Conservation (phyloP, 2,888 invertebrate genomes). For the Trachelus stipa region DNA sequence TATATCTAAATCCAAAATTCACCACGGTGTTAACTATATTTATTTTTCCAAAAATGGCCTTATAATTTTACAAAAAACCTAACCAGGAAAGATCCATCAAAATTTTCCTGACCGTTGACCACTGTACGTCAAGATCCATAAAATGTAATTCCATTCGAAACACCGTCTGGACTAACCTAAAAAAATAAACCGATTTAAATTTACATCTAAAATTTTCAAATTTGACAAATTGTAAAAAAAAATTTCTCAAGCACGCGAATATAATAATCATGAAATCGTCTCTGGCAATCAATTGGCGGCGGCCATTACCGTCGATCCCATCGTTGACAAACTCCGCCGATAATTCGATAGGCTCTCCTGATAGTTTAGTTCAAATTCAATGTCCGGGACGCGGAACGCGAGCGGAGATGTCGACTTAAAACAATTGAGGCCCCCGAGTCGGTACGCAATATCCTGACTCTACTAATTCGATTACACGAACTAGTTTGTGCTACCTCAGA, state of each 20-base stretch:
- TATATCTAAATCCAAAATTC: neutral
- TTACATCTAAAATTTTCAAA: no score
- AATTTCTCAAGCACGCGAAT: no score
- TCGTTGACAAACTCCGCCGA: conserved; percentile 29
- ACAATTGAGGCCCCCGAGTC: conserved; percentile 60
- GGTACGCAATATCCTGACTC: conserved; percentile 66
- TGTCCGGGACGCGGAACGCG: conserved; percentile 51
- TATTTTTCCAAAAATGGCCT: neutral
- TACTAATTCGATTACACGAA: conserved; percentile 63
- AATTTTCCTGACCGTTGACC: no score
- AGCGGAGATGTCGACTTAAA: conserved; percentile 65
- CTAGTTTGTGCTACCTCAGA: conserved; percentile 49
- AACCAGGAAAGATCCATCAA: neutral
- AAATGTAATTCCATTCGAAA: no score
- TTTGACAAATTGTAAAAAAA: no score
- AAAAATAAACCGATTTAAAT: no score
- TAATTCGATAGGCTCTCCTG: conserved; percentile 57
- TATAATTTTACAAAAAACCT: neutral
- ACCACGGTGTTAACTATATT: neutral
- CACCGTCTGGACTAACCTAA: no score
- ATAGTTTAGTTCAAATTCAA: conserved; percentile 66
- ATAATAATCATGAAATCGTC: neutral
- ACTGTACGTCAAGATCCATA: no score
- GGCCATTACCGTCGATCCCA: neutral
- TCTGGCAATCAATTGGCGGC: neutral